A percentile compares a stretch with the other conserved stretches of the same genome.
phyloP scores from a whole-genome alignment of 1,140 invertebrate genomes.

The Cydia pomonella region DNA sequence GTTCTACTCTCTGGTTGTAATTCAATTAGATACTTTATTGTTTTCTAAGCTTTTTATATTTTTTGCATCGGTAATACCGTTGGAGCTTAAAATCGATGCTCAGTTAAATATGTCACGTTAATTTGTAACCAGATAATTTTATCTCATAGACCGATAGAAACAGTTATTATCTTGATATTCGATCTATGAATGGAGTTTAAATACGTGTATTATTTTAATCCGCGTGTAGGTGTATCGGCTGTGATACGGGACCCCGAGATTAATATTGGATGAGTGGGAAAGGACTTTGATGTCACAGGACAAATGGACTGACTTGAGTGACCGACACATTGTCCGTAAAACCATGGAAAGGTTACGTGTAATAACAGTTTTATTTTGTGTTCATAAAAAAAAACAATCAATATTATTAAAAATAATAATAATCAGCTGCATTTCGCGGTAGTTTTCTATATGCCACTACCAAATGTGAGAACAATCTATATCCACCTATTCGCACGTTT shows the following conservation, averaged over 20 bases:
- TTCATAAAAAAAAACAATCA: not conserved
- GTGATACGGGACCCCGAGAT: conserved; percentile 47
- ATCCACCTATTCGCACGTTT: no score
- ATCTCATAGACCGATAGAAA: conserved; percentile 30
- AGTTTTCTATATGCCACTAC: no score
- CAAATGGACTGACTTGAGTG: conserved; percentile 41
- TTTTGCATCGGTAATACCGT: not conserved
- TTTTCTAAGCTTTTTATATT: not conserved
- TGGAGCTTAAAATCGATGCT: not conserved
- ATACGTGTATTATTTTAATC: conserved; percentile 47
- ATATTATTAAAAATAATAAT: no score
- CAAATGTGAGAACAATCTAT: no score
- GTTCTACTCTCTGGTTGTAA: conserved; percentile 39
- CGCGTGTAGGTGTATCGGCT: conserved; percentile 48
- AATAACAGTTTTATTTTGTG: not conserved
- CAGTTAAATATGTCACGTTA: conserved; percentile 12
- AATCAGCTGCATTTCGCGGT: no score
- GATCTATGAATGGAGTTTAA: conserved; percentile 47
- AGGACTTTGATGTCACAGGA: conserved; percentile 52
- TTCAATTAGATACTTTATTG: conserved; percentile 33
- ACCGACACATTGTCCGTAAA: conserved; percentile 23
- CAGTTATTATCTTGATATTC: conserved; percentile 41
- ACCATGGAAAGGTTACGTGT: not conserved
- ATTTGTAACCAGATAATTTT: conserved; percentile 32
- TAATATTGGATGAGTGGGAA: conserved; percentile 53